These are phyloP conservation scores for Polia nebulosa DNA, from an alignment of 2,888 invertebrate species.

Conservation along the genomic window DNA sequence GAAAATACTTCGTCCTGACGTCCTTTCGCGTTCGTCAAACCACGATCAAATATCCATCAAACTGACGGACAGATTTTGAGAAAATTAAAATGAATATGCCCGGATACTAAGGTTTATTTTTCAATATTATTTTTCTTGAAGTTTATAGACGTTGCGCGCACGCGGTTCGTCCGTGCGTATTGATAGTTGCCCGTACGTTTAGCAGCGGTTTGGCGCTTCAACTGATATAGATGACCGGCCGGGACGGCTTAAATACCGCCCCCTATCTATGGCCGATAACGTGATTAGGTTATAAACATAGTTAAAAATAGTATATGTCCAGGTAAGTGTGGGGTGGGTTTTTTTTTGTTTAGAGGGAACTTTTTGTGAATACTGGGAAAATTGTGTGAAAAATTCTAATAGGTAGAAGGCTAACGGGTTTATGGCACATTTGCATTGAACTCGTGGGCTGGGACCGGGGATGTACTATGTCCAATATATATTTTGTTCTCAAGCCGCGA, in stretches of 20 bases:
- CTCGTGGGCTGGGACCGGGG: not conserved
- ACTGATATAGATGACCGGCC: constrained; percentile 47
- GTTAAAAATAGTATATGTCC: constrained; percentile 11
- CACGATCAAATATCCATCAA: not conserved
- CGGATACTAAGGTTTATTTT: constrained; percentile 10
- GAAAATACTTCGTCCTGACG: constrained; percentile 21
- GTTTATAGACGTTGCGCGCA: constrained; percentile 15
- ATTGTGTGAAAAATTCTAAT: not conserved
- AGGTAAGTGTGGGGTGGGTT: not conserved
- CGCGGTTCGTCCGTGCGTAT: constrained; percentile 24
- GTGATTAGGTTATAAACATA: constrained; percentile 36
- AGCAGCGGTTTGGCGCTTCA: constrained; percentile 44
- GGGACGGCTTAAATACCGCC: constrained; percentile 53
- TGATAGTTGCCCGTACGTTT: constrained; percentile 31
- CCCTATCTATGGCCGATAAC: constrained; percentile 56
- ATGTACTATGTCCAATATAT: not conserved
- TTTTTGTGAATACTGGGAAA: not conserved
- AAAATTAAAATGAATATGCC: not conserved
- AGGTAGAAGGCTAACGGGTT: too few relatives aligned
- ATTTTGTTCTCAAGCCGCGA: not conserved
- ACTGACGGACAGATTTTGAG: not conserved
- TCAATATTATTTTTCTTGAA: constrained; percentile 63
- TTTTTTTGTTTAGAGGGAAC: not conserved
- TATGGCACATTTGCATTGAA: too few relatives aligned
- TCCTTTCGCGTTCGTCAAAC: not conserved